A percentile compares a stretch with the other conserved stretches of the same genome.
These are phyloP conservation scores for Phataginus tricuspis DNA, from an alignment of 2,797 vertebrate species.

Conservation along the genomic window DNA sequence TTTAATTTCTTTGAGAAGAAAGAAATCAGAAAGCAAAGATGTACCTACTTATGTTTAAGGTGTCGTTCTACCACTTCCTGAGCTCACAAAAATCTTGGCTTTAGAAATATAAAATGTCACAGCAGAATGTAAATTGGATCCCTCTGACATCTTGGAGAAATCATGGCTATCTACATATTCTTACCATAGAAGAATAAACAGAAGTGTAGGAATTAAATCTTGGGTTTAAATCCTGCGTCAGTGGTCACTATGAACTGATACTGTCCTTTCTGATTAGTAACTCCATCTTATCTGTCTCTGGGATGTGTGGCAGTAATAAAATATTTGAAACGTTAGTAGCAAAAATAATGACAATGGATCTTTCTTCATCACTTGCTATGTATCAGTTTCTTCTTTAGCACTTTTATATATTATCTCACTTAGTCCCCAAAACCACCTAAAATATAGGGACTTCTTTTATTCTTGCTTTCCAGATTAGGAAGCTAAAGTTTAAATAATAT, in stretches of 20 bases:
- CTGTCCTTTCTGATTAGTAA: not conserved
- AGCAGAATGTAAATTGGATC: not conserved
- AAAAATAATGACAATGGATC: not conserved
- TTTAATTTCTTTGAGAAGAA: not conserved
- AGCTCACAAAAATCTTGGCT: not conserved
- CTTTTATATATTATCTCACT: not conserved
- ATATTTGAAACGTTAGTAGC: not conserved
- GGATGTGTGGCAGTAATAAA: not conserved
- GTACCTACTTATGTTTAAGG: not conserved
- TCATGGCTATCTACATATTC: not conserved
- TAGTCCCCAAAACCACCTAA: not conserved
- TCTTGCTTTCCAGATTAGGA: not conserved
- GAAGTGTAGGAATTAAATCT: not conserved
- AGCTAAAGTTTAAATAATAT: not conserved
- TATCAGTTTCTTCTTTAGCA: not conserved
- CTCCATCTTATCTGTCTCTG: not conserved
- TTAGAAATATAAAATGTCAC: conserved; percentile 31
- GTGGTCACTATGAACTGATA: not conserved
- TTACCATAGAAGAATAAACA: not conserved
- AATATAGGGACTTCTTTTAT: not conserved
- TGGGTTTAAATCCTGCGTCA: not conserved
- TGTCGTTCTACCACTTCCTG: not conserved
- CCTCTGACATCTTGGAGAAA: not conserved
- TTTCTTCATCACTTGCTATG: not conserved
- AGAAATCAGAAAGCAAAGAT: not conserved